These are phyloP conservation scores for Tethya wilhelma DNA, from an alignment of 37 sponge, comb jelly and placozoan species.

Conservation along the genomic window DNA sequence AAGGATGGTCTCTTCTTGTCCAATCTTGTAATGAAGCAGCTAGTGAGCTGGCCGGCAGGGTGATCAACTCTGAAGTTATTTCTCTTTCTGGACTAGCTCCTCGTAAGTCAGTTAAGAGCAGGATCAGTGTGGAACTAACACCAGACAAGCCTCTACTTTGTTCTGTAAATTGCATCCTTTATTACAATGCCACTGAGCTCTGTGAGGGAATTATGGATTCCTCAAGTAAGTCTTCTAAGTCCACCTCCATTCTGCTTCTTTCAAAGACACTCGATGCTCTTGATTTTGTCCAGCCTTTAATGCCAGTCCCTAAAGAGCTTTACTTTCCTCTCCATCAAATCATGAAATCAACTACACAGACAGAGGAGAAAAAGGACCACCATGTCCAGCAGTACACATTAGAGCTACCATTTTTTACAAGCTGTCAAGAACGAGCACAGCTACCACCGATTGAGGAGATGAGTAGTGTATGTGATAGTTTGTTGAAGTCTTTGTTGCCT, in stretches of 20 bases:
- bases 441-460: too few relatives aligned
- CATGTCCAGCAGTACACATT: too few relatives aligned
- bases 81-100: slow-evolving; percentile 3
- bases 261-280: not conserved
- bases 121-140: not conserved
- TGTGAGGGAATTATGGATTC: too few relatives aligned
- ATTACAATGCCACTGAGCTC: not conserved
- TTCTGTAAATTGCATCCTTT: not conserved
- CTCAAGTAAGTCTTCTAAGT: too few relatives aligned
- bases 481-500: too few relatives aligned
- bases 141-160: not conserved
- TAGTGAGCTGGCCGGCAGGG: not conserved
- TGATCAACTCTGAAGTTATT: not conserved
- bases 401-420: too few relatives aligned
- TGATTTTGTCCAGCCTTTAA: not conserved
- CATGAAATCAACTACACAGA: not conserved
- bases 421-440: too few relatives aligned
- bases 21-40: not conserved
- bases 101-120: not conserved
- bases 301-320: not conserved
- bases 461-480: too few relatives aligned
- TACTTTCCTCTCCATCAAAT: not conserved
- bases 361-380: too few relatives aligned
- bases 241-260: not conserved
- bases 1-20: slow-evolving; percentile 10